Base-by-base conservation (phyloP, 2,113 vertebrate species). In the Pimephales promelas region DNA sequence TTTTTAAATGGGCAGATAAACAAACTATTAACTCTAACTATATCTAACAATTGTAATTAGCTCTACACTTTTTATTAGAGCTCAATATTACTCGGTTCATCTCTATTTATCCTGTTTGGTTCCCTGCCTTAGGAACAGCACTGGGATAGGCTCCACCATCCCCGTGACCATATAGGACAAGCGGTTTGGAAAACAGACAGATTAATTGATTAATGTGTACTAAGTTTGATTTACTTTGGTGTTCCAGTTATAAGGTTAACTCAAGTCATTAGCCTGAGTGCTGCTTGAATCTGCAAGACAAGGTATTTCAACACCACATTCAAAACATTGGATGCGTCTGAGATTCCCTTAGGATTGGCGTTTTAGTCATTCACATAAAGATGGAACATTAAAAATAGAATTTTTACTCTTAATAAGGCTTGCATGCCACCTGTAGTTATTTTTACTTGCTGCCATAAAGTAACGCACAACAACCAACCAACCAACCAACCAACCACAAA, bases 241-340 rank as follows among this genome's bases (percentile, higher is more conserved):
- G 7, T 49, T 75, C 4, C 18, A 20, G 8, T 34, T 75, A 54
- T 73, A 14, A 43, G 10, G 45, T 75, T 75, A 22, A 34, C 31
- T 57, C 28, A 56, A n/a, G 18, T 36, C 49, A 75, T 75, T 56
- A 76, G 47, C 36, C 18, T 75, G 9, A 31, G 28, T 76, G 11
- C 49, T 76, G 57, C 18, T 14, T n/a, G 16, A 76, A 76, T 76
- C 49, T 36, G 49, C 49, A 34, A 34, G 40, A 43, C 70, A 47
- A 28, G 16, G 68, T 47, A 82, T 82, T 74, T 73, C 47, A 73
- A 82, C 43, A 43, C 57, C 70, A 43, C n/a, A 4, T 10, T 73
- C 36, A 57, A 57, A 20, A 13, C 34, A 28, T 10, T 28, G 26
- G 24, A 7, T 61, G 61, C 16, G 31, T 20, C 16, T 11, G 3